phyloP scores from a whole-genome alignment of 2,797 vertebrate genomes.

The Podargus strigoides region DNA sequence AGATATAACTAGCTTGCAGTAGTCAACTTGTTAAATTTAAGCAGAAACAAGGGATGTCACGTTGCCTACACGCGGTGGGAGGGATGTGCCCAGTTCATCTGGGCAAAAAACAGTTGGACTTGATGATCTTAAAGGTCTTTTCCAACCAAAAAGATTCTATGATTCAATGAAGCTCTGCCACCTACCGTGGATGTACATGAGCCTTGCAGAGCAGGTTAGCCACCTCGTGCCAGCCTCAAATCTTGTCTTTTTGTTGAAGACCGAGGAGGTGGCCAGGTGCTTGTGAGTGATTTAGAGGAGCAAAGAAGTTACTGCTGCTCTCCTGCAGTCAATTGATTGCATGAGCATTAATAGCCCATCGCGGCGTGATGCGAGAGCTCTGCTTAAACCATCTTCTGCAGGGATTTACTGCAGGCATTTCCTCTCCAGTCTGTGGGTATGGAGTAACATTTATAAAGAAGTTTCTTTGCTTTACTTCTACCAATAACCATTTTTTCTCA shows the following conservation, averaged over 20 bases:
- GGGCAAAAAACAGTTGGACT: no score
- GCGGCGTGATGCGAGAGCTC: not conserved
- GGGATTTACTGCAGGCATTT: not conserved
- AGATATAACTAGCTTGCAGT: not conserved
- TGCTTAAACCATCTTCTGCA: not conserved
- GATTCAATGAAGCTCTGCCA: no score
- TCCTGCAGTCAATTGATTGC: not conserved
- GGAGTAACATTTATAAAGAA: not conserved
- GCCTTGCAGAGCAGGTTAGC: not conserved
- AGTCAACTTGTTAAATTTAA: not conserved
- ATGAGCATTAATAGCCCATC: not conserved
- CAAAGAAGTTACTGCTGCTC: not conserved
- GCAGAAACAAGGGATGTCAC: not conserved
- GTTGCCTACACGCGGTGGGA: fast-evolving
- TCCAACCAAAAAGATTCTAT: no score
- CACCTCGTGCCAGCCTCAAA: fast-evolving
- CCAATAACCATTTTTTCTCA: not conserved
- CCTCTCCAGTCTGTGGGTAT: not conserved
- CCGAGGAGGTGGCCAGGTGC: not conserved
- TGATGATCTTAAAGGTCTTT: no score
- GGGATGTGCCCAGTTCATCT: not conserved
- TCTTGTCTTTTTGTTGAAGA: not conserved
- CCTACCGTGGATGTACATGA: fast-evolving
- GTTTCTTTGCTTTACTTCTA: not conserved
- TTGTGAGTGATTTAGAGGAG: not conserved